Evolutionary conservation across 1,140 invertebrate genomes (phyloP), one percentile per base, ranked within the genome.

Genomic region (Phenacoccus solenopsis): DNA sequence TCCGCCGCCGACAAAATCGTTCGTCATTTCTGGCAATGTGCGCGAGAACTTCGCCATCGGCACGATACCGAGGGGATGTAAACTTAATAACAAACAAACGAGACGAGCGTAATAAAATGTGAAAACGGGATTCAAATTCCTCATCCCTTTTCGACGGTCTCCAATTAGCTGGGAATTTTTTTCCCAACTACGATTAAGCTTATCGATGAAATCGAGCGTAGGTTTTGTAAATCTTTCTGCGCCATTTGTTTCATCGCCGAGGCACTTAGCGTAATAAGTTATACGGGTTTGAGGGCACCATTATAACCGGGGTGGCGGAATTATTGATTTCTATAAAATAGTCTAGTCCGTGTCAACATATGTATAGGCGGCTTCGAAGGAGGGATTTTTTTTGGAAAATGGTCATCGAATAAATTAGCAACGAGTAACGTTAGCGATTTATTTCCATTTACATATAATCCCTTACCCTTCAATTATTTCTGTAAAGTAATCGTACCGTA

Each of bases 61-160:
- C n/a, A n/a, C n/a, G 16, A 49, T 16, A n/a, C 20, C 20, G 4
- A 49, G 38, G 20, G 38, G 38, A n/a, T 49, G 5, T 16, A 49
- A 49, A 49, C 38, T 49, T 49, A n/a, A 49, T 49, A 49, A 16
- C 16, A 49, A 49, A 49, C 38, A 49, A 49, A 49, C 38, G 38
- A 49, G 38, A 49, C 38, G n/a, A n/a, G n/a, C n/a, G 38, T 49
- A 49, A 49, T 49, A 49, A 49, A 49, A 49, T 49, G 38, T 49
- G 38, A 49, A 32, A 49, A 49, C 38, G 38, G 38, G 16, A 49
- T 49, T 49, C 38, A 49, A 49, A 49, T 49, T 49, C 38, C 16
- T 49, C 2, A 2, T n/a, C 38, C 38, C 38, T 16, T 49, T 49
- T 49, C 38, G 3, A 49, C 20, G 38, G n/a, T n/a, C n/a, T n/a